phyloP scores from a whole-genome alignment of 2,797 vertebrate species.

The Sebastolobus altivelis region DNA sequence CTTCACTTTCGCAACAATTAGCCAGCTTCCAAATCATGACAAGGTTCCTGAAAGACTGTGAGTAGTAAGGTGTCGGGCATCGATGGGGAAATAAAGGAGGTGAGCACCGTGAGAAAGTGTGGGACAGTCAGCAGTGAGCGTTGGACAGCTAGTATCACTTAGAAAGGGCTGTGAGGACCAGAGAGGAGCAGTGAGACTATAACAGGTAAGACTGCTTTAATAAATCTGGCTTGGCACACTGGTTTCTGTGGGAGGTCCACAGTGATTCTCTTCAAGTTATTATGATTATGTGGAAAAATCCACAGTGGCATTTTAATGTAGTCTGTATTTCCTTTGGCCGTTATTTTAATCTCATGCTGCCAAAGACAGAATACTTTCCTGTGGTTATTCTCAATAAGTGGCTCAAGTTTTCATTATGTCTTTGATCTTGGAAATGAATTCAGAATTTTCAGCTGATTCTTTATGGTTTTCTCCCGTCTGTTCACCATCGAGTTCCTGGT shows the following conservation, averaged over 20 bases:
- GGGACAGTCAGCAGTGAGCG: conserved; percentile 41
- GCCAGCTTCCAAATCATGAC: conserved; percentile 68
- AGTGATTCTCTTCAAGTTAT: conserved; percentile 64
- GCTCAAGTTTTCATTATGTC: conserved; percentile 69
- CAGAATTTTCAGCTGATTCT: conserved; percentile 60
- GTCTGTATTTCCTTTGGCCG: conserved; percentile 80
- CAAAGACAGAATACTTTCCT: conserved; percentile 81
- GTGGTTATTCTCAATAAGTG: conserved; percentile 70
- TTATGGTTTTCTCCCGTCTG: conserved; percentile 55
- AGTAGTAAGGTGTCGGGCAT: conserved; percentile 47
- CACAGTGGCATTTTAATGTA: conserved; percentile 73
- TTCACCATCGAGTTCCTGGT: conserved; percentile 51
- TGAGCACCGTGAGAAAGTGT: conserved; percentile 54
- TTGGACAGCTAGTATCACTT: conserved; percentile 47
- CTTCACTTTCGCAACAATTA: conserved; percentile 78
- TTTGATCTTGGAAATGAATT: conserved; percentile 72
- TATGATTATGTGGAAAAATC: conserved; percentile 81
- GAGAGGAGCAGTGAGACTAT: conserved; percentile 43
- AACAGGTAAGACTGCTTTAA: conserved; percentile 73
- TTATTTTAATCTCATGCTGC: conserved; percentile 63
- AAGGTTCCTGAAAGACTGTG: conserved; percentile 56
- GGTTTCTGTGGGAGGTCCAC: conserved; percentile 79
- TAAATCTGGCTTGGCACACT: conserved; percentile 48
- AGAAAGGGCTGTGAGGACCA: conserved; percentile 51
- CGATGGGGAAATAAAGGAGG: conserved; percentile 50